Evolutionary conservation across 2,113 vertebrate genomes (phyloP).

Genomic region (Amphilophus citrinellus): DNA sequence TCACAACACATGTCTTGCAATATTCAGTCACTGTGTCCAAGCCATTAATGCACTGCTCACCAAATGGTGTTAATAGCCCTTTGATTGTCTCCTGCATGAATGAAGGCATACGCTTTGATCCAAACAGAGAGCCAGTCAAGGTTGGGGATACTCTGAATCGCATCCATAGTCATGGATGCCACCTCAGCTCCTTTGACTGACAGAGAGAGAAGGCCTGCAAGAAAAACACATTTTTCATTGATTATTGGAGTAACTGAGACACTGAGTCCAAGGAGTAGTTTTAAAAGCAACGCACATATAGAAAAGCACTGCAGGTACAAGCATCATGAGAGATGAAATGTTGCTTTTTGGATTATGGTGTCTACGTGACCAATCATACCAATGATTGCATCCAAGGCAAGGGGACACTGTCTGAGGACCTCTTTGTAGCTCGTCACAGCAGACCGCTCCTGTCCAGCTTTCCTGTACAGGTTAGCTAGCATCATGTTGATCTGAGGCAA

Average conservation of each 20-base stretch:
- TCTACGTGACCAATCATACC: slow-evolving; percentile 75
- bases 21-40: not conserved
- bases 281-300: rapidly evolving
- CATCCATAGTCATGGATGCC: slow-evolving; percentile 97
- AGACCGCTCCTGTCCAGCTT: slow-evolving; percentile 96
- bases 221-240: not conserved
- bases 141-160: slow-evolving; percentile 96
- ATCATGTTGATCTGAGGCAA: slow-evolving; percentile 96
- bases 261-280: not conserved
- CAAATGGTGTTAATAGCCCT: slow-evolving; percentile 98
- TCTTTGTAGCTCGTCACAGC: slow-evolving; percentile 99
- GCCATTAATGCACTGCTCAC: slow-evolving; percentile 81
- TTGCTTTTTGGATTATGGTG: not conserved
- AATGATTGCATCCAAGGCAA: slow-evolving; percentile 96
- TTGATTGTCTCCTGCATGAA: slow-evolving; percentile 95
- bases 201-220: slow-evolving; percentile 92
- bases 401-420: slow-evolving; percentile 95
- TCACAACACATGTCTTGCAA: not conserved
- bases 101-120: slow-evolving; percentile 98
- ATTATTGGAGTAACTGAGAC: not conserved
- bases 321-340: not conserved
- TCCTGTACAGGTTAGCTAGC: slow-evolving; percentile 96
- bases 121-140: slow-evolving; percentile 98
- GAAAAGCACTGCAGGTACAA: not conserved
- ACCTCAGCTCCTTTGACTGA: slow-evolving; percentile 98